phyloP scores from a whole-genome alignment of 2,113 vertebrate species.

The Casuarius casuarius region DNA sequence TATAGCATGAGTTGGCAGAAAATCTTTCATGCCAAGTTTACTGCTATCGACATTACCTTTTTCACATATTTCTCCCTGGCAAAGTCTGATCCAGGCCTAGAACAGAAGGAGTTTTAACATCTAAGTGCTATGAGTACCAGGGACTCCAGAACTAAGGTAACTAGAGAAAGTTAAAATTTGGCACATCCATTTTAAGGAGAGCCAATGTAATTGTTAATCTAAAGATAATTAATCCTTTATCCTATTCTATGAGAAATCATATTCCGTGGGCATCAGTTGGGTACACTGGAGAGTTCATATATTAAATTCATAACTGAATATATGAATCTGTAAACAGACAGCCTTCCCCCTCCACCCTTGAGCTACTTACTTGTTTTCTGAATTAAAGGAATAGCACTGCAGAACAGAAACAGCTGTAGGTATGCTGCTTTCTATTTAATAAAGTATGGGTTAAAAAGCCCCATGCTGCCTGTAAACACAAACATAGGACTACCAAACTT shows the following conservation, averaged over 20 bases:
- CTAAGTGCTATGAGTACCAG: neutral
- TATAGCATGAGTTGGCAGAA: neutral
- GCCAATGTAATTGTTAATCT: neutral
- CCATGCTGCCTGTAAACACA: accelerated
- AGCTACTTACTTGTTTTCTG: neutral
- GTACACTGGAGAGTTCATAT: neutral
- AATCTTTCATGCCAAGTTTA: neutral
- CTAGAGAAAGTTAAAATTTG: neutral
- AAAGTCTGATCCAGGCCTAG: neutral
- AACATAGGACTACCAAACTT: neutral
- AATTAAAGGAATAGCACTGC: neutral
- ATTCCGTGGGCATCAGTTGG: too few relatives aligned
- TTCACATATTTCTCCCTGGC: neutral
- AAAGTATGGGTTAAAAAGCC: neutral
- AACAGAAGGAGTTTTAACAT: neutral
- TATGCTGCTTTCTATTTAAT: neutral
- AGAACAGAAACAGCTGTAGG: neutral
- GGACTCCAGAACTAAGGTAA: neutral
- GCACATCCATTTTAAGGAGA: accelerated
- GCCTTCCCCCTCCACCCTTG: accelerated
- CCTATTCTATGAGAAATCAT: neutral
- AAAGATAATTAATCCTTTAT: neutral
- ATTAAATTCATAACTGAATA: neutral
- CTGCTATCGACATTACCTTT: neutral
- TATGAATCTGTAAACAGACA: neutral